Evolutionary conservation across 2,113 vertebrate genomes (phyloP).

Genomic region (Phaethornis superciliosus): DNA sequence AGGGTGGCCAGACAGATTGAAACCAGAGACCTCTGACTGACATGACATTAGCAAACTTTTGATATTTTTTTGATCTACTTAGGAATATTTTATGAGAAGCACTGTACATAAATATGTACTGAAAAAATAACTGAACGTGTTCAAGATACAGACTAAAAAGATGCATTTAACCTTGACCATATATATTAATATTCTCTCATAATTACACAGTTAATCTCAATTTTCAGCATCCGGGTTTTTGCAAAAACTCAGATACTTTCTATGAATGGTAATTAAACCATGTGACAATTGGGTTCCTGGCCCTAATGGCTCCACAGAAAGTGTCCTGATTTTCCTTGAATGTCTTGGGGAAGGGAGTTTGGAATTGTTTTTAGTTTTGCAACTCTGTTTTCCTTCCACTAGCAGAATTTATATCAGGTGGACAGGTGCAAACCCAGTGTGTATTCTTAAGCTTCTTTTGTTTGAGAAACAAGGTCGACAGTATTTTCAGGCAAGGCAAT

Average conservation of each 20-base stretch:
- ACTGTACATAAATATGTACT: neutral
- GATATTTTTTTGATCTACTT: neutral
- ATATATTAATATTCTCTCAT: neutral
- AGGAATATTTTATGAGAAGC: neutral
- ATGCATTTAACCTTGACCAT: neutral
- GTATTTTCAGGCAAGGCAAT: constrained; percentile 14
- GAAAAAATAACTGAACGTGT: neutral
- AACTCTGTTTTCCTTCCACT: neutral
- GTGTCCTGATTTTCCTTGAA: neutral
- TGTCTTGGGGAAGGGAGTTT: neutral
- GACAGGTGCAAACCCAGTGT: neutral
- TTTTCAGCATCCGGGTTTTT: neutral
- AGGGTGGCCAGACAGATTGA: neutral
- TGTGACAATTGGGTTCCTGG: accelerated
- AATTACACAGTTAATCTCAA: neutral
- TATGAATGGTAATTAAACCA: neutral
- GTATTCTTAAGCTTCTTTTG: constrained; percentile 4
- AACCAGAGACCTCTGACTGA: neutral
- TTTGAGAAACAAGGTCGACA: neutral
- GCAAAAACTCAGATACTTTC: neutral
- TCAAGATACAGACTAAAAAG: neutral
- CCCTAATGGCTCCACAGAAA: neutral
- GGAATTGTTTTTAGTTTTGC: neutral
- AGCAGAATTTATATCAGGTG: neutral
- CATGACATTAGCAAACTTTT: neutral